Evolutionary conservation across 2,888 invertebrate genomes (phyloP), one percentile per base, ranked within the genome.

Genomic region (Zygaena filipendulae): DNA sequence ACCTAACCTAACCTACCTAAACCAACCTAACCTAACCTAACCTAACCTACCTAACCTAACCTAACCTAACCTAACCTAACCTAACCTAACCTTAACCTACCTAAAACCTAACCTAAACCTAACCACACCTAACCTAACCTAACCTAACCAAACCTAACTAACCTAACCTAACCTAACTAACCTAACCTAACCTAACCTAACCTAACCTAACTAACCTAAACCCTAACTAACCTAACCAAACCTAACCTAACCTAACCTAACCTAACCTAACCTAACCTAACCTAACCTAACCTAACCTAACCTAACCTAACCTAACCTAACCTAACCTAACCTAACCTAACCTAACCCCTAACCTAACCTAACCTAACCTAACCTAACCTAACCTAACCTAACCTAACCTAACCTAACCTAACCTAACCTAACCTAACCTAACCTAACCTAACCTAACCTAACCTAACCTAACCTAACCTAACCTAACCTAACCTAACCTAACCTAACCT

Each of bases 361-460:
- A 35, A 35, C 25, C 29, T 33, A 29, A 33, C 35, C 31, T 21
- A 34, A 31, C 35, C 32, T 29, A 31, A 25, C 25, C 32, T 32
- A 32, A 33, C 29, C 30, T 35, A 39, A 39, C 35, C 35, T 36
- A 39, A 39, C 39, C 39, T 39, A 39, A 39, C 39, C 39, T 39
- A 38, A 38, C 39, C 36, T 38, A 40, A 38, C 42, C 38, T 39
- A 39, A 39, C 41, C 38, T 37, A 38, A 38, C 39, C 36, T 42
- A 41, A 40, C 38, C 39, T 38, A 37, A 40, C 39, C 42, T 40
- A 40, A 39, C 42, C 40, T 40, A 41, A 40, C 40, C 39, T 40
- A 43, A 41, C 39, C 42, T 40, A 39, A 39, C 38, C 40, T 42
- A 42, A 40, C 40, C 40, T 42, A 43, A 40, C 43, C 40, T 42